These are phyloP conservation scores for Octonoba sinensis DNA, from an alignment of 2,888 invertebrate species.

Conservation along the genomic window DNA sequence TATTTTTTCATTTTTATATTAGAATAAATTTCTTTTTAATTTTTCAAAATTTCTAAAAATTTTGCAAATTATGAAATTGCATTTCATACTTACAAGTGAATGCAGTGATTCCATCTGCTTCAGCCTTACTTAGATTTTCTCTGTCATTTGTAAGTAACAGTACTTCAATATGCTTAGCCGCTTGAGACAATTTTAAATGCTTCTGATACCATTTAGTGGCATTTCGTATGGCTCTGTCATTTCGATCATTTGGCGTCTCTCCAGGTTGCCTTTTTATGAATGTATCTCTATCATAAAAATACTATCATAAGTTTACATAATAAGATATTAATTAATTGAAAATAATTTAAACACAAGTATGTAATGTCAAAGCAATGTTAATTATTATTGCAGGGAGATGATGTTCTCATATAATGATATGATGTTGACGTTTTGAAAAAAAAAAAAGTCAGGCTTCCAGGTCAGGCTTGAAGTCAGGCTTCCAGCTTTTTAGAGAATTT, in stretches of 20 bases:
- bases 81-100: conserved; percentile 76
- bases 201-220: conserved; percentile 86
- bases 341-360: no score
- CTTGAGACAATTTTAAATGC: conserved; percentile 75
- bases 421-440: no score
- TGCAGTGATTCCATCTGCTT: conserved; percentile 79
- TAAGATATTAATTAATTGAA: neutral
- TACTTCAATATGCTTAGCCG: conserved; percentile 70
- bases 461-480: no score
- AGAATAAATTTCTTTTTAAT: no score
- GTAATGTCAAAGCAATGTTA: no score
- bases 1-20: no score
- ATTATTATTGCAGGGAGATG: no score
- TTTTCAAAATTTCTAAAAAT: no score
- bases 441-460: no score
- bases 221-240: conserved; percentile 88
- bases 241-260: conserved; percentile 89
- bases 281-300: conserved; percentile 80
- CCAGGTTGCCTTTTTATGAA: conserved; percentile 85
- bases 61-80: no score
- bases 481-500: no score
- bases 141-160: conserved; percentile 88
- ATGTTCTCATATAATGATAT: no score
- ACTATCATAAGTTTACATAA: neutral
- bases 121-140: conserved; percentile 81